Percentiles rank a stretch among this genome's conserved stretches.
These are phyloP conservation scores for Oenanthe oenanthe DNA, from an alignment of 2,113 vertebrate species.

Conservation along the genomic window DNA sequence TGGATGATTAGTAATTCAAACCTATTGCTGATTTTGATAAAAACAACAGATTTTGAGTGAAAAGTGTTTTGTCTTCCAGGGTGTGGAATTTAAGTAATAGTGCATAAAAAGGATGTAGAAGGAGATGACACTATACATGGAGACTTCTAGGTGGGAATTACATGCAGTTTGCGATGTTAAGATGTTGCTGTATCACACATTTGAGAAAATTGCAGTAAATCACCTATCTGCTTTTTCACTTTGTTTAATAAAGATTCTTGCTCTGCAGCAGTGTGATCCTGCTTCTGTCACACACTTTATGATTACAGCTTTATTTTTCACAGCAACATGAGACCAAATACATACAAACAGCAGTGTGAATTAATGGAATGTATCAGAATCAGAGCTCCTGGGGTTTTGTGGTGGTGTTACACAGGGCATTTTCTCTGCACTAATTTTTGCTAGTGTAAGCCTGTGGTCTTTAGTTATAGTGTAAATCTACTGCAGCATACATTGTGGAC, in stretches of 20 bases:
- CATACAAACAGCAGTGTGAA: background rate
- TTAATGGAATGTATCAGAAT: background rate
- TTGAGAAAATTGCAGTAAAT: background rate
- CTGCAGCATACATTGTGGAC: background rate
- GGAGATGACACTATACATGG: background rate
- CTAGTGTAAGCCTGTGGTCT: accelerated
- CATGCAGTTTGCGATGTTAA: background rate
- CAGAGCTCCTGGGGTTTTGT: background rate
- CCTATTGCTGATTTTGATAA: background rate
- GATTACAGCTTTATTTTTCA: background rate
- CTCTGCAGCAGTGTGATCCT: background rate
- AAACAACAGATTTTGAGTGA: background rate
- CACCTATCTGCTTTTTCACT: background rate
- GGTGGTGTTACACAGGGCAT: background rate
- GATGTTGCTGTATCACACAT: background rate
- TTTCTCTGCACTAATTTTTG: background rate
- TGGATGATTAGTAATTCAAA: background rate
- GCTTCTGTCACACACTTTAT: background rate
- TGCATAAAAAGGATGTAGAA: background rate
- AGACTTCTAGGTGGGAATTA: background rate
- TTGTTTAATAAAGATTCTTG: background rate
- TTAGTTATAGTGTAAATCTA: background rate
- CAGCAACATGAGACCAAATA: background rate
- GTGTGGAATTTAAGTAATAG: background rate
- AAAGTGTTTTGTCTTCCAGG: background rate